phyloP scores from a whole-genome alignment of 2,113 vertebrate species.

The Mustelus asterias region DNA sequence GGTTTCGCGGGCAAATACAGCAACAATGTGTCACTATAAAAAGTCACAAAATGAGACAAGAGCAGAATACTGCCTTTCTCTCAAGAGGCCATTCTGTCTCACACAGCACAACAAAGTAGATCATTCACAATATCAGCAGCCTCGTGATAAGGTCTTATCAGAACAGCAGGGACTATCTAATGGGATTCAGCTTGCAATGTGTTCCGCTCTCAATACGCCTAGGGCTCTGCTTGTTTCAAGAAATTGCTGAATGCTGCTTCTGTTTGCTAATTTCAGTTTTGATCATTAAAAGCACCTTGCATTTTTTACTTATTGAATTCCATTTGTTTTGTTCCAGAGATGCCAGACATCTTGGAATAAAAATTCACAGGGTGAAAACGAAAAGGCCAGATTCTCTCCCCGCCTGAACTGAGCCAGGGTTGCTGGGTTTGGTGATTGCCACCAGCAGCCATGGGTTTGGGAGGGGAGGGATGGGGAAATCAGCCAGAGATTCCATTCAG shows the following conservation, averaged over 20 bases:
- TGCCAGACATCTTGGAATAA: constrained; percentile 2
- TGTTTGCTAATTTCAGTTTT: constrained; percentile 31
- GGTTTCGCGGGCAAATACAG: background rate
- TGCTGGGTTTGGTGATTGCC: background rate
- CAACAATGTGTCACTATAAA: background rate
- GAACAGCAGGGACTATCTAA: constrained; percentile 29
- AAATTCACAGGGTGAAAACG: background rate
- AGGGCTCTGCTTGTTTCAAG: constrained; percentile 15
- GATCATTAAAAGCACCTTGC: background rate
- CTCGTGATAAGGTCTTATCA: constrained; percentile 30
- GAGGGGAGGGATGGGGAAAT: background rate
- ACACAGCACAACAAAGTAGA: constrained; percentile 11
- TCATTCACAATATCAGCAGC: constrained; percentile 31
- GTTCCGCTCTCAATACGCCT: background rate
- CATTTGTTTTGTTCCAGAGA: background rate
- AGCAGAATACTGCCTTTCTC: background rate
- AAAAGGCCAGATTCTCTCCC: background rate
- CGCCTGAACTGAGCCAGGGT: background rate
- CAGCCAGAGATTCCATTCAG: background rate
- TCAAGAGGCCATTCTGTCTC: constrained; percentile 25
- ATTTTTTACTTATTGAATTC: constrained; percentile 2
- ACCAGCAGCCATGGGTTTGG: background rate
- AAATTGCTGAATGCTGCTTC: background rate
- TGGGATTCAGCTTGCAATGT: constrained; percentile 26
- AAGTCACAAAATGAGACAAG: constrained; percentile 19